Conservation (phyloP, 1,140 invertebrate genomes). For the Drosophila lowei region DNA sequence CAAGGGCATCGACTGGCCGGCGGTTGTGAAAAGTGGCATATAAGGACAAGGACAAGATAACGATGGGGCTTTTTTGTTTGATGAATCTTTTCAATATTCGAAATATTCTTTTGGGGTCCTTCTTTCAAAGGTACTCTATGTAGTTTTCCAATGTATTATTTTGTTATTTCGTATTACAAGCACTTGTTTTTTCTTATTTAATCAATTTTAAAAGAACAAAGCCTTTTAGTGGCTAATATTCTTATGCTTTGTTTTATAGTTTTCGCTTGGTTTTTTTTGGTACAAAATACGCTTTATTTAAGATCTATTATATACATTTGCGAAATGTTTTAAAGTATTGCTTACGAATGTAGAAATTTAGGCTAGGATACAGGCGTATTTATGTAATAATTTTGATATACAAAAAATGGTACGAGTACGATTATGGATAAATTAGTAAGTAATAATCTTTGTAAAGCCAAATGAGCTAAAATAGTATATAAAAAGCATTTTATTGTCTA, state of each 20-base stretch:
- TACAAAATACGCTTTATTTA: slow-evolving; percentile 74
- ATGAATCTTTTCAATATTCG: slow-evolving; percentile 2
- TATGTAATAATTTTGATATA: slow-evolving; percentile 13
- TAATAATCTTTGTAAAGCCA: slow-evolving; percentile 60
- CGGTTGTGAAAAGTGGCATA: slow-evolving; percentile 16
- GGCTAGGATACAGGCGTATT: slow-evolving; percentile 23
- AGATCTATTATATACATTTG: slow-evolving; percentile 35
- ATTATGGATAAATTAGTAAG: slow-evolving; percentile 39
- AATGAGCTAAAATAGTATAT: slow-evolving; percentile 50
- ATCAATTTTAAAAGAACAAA: too few relatives aligned
- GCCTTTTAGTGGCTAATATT: too few relatives aligned
- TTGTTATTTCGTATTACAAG: too few relatives aligned
- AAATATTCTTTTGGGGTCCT: slow-evolving; percentile 5
- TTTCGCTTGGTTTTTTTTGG: slow-evolving; percentile 33
- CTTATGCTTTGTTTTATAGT: slow-evolving; percentile 21
- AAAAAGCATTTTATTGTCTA: slow-evolving; percentile 69
- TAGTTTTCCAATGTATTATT: neutral
- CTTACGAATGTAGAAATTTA: slow-evolving; percentile 49
- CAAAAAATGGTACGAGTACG: slow-evolving; percentile 19
- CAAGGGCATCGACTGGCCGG: slow-evolving; percentile 85
- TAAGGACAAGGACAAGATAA: neutral
- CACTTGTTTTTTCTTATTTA: neutral
- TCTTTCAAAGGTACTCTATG: neutral
- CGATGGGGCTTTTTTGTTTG: neutral
- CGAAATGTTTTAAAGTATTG: slow-evolving; percentile 26